These are phyloP conservation scores for Aurelia sp. DNA, from an alignment of 30 jellyfish, hydroid and myxozoan species.

Conservation along the genomic window DNA sequence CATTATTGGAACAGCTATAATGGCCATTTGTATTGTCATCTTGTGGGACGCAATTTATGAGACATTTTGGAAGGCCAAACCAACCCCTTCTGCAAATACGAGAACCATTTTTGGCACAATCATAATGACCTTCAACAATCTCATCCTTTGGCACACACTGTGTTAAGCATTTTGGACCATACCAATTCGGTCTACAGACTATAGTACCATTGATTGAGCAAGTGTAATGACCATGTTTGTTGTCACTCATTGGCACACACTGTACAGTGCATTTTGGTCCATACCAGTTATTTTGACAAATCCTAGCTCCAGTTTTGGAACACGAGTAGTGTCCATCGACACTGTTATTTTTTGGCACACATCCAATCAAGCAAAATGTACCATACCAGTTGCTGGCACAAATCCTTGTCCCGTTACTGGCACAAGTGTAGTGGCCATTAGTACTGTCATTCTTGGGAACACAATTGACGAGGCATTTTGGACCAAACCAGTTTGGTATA, in stretches of 20 bases:
- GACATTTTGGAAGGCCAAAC: too few species aligned
- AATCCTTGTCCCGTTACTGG: conserved; percentile 18
- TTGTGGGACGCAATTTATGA: too few species aligned
- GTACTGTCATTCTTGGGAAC: conserved; percentile 23
- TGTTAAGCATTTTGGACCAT: conserved; percentile 47
- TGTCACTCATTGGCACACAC: conserved; percentile 44
- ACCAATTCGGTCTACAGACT: conserved; percentile 33
- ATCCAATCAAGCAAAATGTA: conserved; percentile 20
- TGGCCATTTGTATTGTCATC: conserved; percentile 53
- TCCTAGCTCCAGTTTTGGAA: conserved; percentile 38
- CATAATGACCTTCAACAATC: too few species aligned
- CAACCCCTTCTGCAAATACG: too few species aligned
- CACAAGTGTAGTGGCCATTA: conserved; percentile 55
- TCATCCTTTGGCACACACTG: conserved; percentile 5
- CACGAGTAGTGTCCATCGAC: conserved; percentile 57
- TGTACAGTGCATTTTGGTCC: conserved; percentile 41
- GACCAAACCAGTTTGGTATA: neutral
- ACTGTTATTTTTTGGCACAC: conserved; percentile 39
- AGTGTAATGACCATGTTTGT: conserved; percentile 3
- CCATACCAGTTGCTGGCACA: conserved; percentile 69
- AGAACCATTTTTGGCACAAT: too few species aligned
- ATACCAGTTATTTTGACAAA: conserved; percentile 68
- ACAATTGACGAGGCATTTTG: neutral
- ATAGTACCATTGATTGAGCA: conserved; percentile 50
- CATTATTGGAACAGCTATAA: conserved; percentile 51